Percentiles rank a stretch among this genome's conserved stretches.
Conservation (phyloP, 2,113 vertebrate genomes). For the Natator depressus region DNA sequence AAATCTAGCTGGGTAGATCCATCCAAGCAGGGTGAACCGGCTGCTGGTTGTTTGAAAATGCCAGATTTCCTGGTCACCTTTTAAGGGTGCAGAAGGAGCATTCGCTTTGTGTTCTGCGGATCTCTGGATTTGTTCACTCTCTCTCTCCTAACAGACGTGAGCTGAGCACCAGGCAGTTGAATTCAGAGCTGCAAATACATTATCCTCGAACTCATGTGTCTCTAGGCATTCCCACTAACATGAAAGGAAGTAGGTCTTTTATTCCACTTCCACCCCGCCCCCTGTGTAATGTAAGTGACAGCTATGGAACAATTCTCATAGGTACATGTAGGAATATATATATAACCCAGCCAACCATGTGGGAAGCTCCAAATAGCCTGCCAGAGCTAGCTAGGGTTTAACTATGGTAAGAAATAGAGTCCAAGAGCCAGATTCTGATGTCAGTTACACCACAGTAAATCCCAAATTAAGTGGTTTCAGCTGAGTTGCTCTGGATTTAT, state of each 20-base stretch:
- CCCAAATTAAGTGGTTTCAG: neutral
- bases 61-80: neutral
- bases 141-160: neutral
- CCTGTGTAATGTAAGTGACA: neutral
- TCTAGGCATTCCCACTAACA: no score
- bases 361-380: neutral
- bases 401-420: neutral
- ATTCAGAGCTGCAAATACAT: no score
- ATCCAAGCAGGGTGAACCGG: neutral
- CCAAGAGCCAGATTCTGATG: neutral
- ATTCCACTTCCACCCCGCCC: neutral
- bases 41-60: neutral
- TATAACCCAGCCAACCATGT: neutral
- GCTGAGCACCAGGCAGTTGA: no score
- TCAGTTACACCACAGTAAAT: neutral
- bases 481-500: neutral
- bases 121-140: rapidly evolving
- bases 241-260: neutral
- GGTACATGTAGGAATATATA: neutral
- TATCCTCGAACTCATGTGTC: no score
- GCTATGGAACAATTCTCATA: neutral
- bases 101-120: neutral
- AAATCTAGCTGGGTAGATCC: neutral
- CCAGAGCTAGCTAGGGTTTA: neutral
- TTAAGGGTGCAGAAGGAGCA: neutral